A percentile compares a stretch with the other conserved stretches of the same genome.
Evolutionary conservation across 2,797 vertebrate genomes (phyloP).

Genomic region (Mus spretus): DNA sequence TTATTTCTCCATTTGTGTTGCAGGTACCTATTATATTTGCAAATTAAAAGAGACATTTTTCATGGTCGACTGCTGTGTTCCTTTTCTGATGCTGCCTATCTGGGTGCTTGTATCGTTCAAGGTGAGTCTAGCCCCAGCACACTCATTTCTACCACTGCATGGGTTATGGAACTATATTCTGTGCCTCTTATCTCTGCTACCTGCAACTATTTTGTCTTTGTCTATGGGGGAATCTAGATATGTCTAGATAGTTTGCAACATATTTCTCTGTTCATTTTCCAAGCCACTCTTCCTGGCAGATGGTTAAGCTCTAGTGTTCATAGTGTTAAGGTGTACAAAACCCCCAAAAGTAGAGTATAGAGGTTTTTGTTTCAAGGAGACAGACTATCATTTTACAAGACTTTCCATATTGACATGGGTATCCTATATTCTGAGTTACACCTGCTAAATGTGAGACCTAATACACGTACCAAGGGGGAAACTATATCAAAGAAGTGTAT

Average conservation of each 20-base stretch:
- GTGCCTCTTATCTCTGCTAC: neutral
- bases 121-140: slow-evolving; percentile 88
- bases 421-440: neutral
- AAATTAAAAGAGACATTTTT: slow-evolving; percentile 98
- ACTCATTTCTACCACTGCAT: accelerated
- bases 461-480: neutral
- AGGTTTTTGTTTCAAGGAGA: neutral
- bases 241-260: neutral
- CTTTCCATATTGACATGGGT: neutral
- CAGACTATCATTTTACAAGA: neutral
- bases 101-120: slow-evolving; percentile 97
- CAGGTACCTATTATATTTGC: slow-evolving; percentile 98
- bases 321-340: neutral
- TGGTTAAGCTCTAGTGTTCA: neutral
- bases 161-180: neutral
- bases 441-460: neutral
- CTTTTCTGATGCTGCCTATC: slow-evolving; percentile 96
- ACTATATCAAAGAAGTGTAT: neutral
- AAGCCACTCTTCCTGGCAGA: neutral
- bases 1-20: slow-evolving; percentile 71
- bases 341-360: neutral
- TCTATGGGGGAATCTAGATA: neutral
- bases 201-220: neutral
- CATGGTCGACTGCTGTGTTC: slow-evolving; percentile 98
- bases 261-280: neutral